A percentile compares a stretch with the other conserved stretches of the same genome.
Evolutionary conservation across 1,140 invertebrate genomes (phyloP).

Genomic region (Trachymyrmex cornetzi): DNA sequence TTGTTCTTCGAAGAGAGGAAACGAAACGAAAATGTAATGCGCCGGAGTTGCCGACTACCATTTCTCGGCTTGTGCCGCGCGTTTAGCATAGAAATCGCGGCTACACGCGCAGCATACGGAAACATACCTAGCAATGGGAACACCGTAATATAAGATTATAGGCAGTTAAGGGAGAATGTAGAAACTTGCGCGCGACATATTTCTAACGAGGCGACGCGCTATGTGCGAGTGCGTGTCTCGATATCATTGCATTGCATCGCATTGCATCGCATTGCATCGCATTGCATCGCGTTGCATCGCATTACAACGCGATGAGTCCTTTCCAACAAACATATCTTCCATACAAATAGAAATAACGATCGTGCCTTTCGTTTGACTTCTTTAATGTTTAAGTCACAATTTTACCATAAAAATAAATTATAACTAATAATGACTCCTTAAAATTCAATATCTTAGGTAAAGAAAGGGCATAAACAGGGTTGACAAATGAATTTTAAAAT

Average conservation of each 20-base stretch:
- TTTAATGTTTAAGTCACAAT: background rate
- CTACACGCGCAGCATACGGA: conserved; percentile 63
- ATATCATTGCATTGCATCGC: background rate
- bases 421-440: too few relatives aligned
- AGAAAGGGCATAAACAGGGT: too few relatives aligned
- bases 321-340: background rate
- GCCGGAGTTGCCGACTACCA: conserved; percentile 3
- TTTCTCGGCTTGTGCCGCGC: conserved; percentile 54
- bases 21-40: conserved; percentile 50
- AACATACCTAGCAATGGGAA: conserved; percentile 40
- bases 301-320: background rate
- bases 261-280: background rate
- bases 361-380: background rate
- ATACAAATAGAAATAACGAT: background rate
- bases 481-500: too few relatives aligned
- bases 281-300: too few relatives aligned
- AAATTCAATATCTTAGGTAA: too few relatives aligned
- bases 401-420: background rate
- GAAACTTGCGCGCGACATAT: conserved; percentile 21
- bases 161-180: conserved; percentile 1
- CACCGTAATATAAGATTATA: conserved; percentile 8
- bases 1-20: background rate
- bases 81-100: conserved; percentile 72
- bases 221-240: background rate
- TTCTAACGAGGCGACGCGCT: background rate